Base-by-base conservation (phyloP, 1,140 invertebrate genomes). In the Hylyphantes graminicola region DNA sequence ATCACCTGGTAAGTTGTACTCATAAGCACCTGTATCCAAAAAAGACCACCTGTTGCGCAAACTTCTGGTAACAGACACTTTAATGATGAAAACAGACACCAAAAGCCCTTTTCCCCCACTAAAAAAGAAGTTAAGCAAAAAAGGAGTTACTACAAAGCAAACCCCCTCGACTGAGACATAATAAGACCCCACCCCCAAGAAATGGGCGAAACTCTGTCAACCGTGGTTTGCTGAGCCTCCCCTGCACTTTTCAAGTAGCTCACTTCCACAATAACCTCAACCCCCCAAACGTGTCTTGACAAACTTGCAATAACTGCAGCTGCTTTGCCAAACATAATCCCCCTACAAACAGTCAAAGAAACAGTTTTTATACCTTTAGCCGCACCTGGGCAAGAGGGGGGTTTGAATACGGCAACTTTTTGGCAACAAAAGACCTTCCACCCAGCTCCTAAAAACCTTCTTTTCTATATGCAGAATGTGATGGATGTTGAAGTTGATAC, bases 311-410 rank as follows among this genome's bases (percentile, higher is more conserved):
- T 21, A 73, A 10, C 13, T 15, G 79, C 79, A 73, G 79, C 79
- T 81, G 67, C 77, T 63, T 35, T 64, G 21, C 54, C 48, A 35
- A 72, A 81, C 64, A 81, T 81, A 81, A 81, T 81, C 79, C 68
- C 79, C 68, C 10, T 53, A 80, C 77, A 80, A 80, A 80, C 65
- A 73, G 68, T 55, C 64, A 81, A 81, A 81, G 79, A 73, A 81
- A 81, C 79, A 81, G 67, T 81, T 81, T 35, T 35, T 81, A 81
- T 70, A 80, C 53, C 70, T 80, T 15, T 48, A 78, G 76, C 68
- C 68, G 73, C 79, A 81, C 79, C 79, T 81, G 79, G 79, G 55
- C 57, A 35, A 54, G 35, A 61, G 50, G 61, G 51, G 57, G 57
- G 57, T 61, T 35, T 57, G 68, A 81, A 73, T 63, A 50, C 13